Conservation (phyloP, 2,888 invertebrate species). For the Drosophila diplacantha region DNA sequence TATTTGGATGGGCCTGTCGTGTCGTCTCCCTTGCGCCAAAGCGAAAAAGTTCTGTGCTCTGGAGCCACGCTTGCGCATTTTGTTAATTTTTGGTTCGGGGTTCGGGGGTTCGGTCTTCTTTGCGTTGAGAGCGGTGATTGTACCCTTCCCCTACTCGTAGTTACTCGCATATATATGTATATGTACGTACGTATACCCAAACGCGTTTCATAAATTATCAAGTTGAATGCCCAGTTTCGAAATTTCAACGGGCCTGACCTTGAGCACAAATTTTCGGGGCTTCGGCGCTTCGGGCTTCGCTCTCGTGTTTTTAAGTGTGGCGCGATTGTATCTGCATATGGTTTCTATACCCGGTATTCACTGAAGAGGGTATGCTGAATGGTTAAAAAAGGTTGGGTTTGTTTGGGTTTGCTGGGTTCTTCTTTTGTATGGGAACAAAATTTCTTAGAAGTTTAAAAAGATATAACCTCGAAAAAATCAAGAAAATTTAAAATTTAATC, state of each 20-base stretch:
- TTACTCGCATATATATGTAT: constrained; percentile 30
- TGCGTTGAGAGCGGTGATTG: not conserved
- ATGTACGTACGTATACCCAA: constrained; percentile 34
- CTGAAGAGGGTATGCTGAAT: constrained; percentile 7
- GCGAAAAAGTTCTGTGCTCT: constrained; percentile 40
- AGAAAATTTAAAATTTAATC: no score
- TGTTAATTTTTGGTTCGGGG: constrained; percentile 2
- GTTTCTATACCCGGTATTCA: constrained; percentile 17
- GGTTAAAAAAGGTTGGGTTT: not conserved
- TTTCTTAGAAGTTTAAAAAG: not conserved
- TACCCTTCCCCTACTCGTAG: constrained; percentile 53
- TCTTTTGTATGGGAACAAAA: not conserved
- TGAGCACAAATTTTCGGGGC: constrained; percentile 71
- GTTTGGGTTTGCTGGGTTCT: no score
- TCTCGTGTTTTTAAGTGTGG: constrained; percentile 29
- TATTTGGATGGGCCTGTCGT: constrained; percentile 16
- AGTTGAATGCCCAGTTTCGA: constrained; percentile 75
- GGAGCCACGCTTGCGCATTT: constrained; percentile 56
- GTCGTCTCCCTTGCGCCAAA: not conserved
- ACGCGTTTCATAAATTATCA: constrained; percentile 73
- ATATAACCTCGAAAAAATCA: not conserved
- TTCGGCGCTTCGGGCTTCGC: constrained; percentile 51
- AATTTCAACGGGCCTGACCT: constrained; percentile 70
- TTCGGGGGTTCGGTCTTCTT: constrained; percentile 5
- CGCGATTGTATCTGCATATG: constrained; percentile 23